Percentiles rank a stretch among this genome's conserved stretches.
These are phyloP conservation scores for Genyomyrus donnyi DNA, from an alignment of 2,113 vertebrate species.

Conservation along the genomic window DNA sequence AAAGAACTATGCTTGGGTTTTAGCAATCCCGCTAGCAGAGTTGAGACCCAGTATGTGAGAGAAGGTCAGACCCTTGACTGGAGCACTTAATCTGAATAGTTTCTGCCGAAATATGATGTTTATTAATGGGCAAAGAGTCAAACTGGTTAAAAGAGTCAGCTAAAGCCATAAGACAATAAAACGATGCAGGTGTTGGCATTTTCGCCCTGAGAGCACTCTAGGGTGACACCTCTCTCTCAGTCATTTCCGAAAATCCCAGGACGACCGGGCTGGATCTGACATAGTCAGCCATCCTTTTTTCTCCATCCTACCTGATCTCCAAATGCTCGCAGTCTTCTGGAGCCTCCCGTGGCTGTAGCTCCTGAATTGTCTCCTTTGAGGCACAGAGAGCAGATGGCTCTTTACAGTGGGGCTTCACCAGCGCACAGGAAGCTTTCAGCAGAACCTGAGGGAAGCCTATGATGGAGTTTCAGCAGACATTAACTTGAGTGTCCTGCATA, in stretches of 20 bases:
- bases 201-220: not conserved
- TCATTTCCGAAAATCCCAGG: not conserved
- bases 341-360: not conserved
- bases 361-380: not conserved
- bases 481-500: not conserved
- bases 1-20: not conserved
- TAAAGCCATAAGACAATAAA: slow-evolving; percentile 16
- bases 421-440: not conserved
- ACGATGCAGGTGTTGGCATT: not conserved
- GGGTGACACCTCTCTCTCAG: not conserved
- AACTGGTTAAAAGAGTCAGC: not conserved
- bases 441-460: not conserved
- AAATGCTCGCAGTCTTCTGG: slow-evolving; percentile 13
- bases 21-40: not conserved
- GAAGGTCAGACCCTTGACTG: not conserved
- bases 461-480: slow-evolving; percentile 9
- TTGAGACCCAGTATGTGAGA: not conserved
- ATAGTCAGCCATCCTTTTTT: not conserved
- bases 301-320: slow-evolving; percentile 1
- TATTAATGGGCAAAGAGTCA: not conserved
- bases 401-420: slow-evolving; percentile 3
- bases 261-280: not conserved
- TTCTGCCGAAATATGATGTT: not conserved
- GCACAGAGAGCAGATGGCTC: not conserved
- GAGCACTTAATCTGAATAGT: not conserved